These are phyloP conservation scores for Xenentodon cancila DNA, from an alignment of 2,797 vertebrate species.

Conservation along the genomic window DNA sequence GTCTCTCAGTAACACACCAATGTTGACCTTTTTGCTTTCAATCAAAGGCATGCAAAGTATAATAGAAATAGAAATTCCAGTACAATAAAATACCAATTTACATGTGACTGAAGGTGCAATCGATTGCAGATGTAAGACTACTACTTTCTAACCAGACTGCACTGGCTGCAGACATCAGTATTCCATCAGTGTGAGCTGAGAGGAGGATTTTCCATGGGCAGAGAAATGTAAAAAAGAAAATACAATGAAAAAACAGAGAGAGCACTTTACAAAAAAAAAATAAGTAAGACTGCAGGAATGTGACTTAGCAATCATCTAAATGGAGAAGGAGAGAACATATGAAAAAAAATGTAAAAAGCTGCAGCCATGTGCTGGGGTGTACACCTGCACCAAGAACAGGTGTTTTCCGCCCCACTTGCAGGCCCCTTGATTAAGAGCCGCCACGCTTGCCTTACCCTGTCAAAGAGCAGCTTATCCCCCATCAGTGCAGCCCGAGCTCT, in stretches of 20 bases:
- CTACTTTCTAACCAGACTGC: no score
- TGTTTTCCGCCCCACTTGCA: slow-evolving; percentile 78
- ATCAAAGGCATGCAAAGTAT: no score
- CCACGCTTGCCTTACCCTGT: slow-evolving; percentile 74
- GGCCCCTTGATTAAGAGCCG: slow-evolving; percentile 73
- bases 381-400: slow-evolving; percentile 80
- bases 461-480: slow-evolving; percentile 71
- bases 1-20: no score
- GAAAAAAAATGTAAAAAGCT: slow-evolving; percentile 38
- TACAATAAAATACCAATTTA: no score
- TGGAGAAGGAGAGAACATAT: slow-evolving; percentile 23
- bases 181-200: no score
- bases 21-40: no score
- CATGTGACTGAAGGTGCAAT: no score
- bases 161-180: no score
- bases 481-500: slow-evolving; percentile 62
- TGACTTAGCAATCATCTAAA: slow-evolving; percentile 40
- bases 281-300: slow-evolving; percentile 51
- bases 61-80: no score
- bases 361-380: slow-evolving; percentile 57
- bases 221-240: no score
- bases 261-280: slow-evolving; percentile 3
- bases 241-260: not conserved
- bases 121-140: no score
- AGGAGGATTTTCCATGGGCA: no score